Conservation (phyloP, 2,113 vertebrate genomes). For the Paedocypris sp. region DNA sequence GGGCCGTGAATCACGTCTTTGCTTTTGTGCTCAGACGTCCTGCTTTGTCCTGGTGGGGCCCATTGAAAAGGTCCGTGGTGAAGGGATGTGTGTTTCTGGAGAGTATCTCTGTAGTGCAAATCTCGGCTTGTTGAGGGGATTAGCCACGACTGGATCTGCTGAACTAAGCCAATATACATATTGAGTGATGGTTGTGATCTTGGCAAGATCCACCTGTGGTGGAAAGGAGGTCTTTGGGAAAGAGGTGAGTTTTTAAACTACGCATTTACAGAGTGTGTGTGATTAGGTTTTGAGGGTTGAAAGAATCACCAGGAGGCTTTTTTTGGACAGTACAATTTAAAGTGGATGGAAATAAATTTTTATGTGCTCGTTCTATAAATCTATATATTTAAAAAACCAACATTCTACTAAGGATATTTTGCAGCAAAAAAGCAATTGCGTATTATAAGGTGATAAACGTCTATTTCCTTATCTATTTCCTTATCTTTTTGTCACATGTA, state of each 20-base stretch:
- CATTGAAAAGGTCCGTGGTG: neutral
- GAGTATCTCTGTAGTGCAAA: constrained; percentile 24
- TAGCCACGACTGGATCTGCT: constrained; percentile 3
- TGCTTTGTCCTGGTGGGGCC: constrained; percentile 3
- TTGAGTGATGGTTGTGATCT: neutral
- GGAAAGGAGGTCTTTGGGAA: neutral
- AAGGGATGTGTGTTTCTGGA: constrained; percentile 17
- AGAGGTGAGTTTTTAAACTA: neutral
- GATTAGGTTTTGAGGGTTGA: no score
- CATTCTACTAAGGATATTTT: no score
- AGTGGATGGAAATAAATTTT: no score
- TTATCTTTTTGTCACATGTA: no score
- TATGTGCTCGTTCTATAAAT: no score
- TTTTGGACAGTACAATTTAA: no score
- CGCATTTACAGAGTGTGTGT: no score
- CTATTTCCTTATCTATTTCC: no score
- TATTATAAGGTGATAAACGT: no score
- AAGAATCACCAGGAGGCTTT: no score
- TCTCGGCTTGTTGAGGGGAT: constrained; percentile 11
- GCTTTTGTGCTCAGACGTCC: neutral
- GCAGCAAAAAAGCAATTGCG: no score
- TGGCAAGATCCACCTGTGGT: neutral
- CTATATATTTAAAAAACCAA: no score
- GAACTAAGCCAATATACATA: neutral
- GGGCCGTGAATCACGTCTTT: neutral